Percentiles rank a stretch among this genome's conserved stretches.
Conservation (phyloP, 2,888 invertebrate species). For the Linnaemya tessellans region DNA sequence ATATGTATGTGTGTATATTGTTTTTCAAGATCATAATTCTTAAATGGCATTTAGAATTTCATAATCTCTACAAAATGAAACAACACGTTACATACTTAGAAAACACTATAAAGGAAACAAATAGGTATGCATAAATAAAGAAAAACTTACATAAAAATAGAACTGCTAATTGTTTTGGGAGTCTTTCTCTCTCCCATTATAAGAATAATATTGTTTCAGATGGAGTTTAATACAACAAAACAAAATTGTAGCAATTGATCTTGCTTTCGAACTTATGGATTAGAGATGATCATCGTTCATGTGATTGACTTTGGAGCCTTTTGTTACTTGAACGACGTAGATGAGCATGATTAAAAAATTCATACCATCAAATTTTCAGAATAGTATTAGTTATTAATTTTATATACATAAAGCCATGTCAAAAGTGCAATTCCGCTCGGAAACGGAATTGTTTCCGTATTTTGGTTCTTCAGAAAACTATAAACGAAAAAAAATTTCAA, state of each 20-base stretch:
- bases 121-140: constrained; percentile 14
- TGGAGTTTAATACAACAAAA: not conserved
- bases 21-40: constrained; percentile 66
- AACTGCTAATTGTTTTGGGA: constrained; percentile 57
- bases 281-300: not conserved
- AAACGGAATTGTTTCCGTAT: too few species aligned
- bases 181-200: constrained; percentile 3
- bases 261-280: constrained; percentile 1
- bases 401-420: too few species aligned
- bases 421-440: too few species aligned
- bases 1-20: too few species aligned
- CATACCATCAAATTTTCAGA: too few species aligned
- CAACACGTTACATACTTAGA: not conserved
- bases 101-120: constrained; percentile 15
- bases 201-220: not conserved
- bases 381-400: too few species aligned
- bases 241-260: too few species aligned
- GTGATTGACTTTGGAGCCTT: not conserved
- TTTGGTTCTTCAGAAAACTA: too few species aligned
- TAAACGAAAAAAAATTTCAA: too few species aligned
- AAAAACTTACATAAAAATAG: constrained; percentile 44
- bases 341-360: not conserved
- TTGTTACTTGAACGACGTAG: not conserved
- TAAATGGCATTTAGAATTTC: constrained; percentile 52
- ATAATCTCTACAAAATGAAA: constrained; percentile 39